These are phyloP conservation scores for Magallana nippona DNA, from an alignment of 2,888 invertebrate species.

Conservation along the genomic window DNA sequence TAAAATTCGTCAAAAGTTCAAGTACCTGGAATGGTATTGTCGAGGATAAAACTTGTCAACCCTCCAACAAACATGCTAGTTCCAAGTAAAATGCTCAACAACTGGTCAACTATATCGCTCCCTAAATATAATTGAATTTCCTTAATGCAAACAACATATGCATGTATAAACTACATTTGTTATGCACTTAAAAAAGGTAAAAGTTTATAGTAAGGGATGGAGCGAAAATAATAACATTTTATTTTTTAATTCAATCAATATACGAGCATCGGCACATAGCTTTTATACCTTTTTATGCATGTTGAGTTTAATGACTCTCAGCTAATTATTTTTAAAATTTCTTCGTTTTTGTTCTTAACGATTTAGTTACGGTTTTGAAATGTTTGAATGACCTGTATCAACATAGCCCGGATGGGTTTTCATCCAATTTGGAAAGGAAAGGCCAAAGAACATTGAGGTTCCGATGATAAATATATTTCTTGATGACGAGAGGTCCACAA, in stretches of 20 bases:
- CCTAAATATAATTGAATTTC: conserved; percentile 53
- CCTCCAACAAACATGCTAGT: conserved; percentile 80
- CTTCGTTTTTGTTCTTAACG: no score
- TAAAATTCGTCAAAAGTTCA: neutral
- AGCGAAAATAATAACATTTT: no score
- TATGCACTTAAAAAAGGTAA: neutral
- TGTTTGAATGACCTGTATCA: conserved; percentile 62
- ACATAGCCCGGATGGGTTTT: conserved; percentile 55
- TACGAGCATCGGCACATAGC: no score
- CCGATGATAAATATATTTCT: conserved; percentile 94
- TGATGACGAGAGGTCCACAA: conserved; percentile 89
- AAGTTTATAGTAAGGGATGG: no score
- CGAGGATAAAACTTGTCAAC: conserved; percentile 79
- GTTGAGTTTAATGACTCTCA: no score
- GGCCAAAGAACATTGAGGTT: conserved; percentile 91
- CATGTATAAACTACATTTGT: neutral
- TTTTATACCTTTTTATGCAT: no score
- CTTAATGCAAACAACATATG: no score
- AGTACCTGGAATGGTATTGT: conserved; percentile 79
- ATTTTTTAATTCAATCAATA: no score
- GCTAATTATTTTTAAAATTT: no score
- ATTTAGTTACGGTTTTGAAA: neutral
- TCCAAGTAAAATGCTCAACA: conserved; percentile 72
- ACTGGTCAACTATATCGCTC: conserved; percentile 66
- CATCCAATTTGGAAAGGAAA: conserved; percentile 81